phyloP scores from a whole-genome alignment of 2,113 vertebrate species.

The Lycocorax pyrrhopterus region DNA sequence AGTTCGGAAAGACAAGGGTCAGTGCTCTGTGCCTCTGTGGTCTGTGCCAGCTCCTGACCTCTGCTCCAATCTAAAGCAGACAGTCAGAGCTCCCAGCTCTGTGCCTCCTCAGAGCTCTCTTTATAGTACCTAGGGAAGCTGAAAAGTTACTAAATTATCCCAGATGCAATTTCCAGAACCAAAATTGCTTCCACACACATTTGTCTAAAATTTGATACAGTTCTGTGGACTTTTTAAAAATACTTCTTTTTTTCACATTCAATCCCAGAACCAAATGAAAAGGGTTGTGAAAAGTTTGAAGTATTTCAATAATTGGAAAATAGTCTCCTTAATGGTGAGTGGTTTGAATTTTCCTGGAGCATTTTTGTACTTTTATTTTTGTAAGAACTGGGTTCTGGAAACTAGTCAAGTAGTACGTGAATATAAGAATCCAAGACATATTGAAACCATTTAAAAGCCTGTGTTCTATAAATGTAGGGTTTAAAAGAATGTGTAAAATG shows the following conservation, averaged over 20 bases:
- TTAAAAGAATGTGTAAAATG: slow-evolving; percentile 29
- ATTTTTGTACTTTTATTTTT: slow-evolving; percentile 7
- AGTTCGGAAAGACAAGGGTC: neutral
- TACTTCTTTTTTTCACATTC: neutral
- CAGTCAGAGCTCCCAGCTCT: neutral
- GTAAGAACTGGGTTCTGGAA: slow-evolving; percentile 30
- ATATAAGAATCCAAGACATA: neutral
- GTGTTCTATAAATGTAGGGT: neutral
- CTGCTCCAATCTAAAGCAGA: neutral
- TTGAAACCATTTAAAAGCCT: slow-evolving; percentile 23
- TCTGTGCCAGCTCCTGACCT: neutral
- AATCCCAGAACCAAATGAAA: neutral
- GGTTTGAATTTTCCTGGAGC: neutral
- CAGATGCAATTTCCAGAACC: neutral
- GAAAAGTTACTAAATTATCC: neutral
- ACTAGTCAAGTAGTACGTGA: neutral
- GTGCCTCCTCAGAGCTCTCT: neutral
- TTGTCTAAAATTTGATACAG: neutral
- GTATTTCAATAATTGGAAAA: neutral
- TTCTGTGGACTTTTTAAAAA: neutral
- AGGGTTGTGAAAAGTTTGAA: neutral
- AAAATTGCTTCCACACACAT: neutral
- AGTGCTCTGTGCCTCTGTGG: neutral
- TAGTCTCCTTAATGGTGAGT: neutral
- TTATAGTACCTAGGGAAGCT: neutral